These are phyloP conservation scores for Ptychoptera albimana DNA, from an alignment of 2,888 invertebrate genomes.

Conservation along the genomic window DNA sequence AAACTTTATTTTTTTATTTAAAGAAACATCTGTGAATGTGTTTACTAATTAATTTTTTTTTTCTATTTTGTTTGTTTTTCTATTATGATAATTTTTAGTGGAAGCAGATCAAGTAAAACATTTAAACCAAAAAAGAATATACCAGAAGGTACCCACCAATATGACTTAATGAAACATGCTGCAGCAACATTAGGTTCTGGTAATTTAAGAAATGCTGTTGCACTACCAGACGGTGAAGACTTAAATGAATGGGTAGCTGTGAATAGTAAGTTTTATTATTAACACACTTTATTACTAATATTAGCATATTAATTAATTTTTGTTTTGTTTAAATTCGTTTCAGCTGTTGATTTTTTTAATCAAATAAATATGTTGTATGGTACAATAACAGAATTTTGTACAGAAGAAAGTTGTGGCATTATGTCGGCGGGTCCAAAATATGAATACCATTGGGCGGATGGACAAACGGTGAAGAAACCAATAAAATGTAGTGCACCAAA, in stretches of 20 bases:
- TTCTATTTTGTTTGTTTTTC: slow-evolving; percentile 12
- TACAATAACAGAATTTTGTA: slow-evolving; percentile 98
- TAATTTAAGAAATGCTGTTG: slow-evolving; percentile 87
- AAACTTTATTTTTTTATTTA: too few species aligned
- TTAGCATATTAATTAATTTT: background rate
- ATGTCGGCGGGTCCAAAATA: slow-evolving; percentile 99
- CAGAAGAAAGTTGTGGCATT: slow-evolving; percentile 90
- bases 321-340: slow-evolving; percentile 18
- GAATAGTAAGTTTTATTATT: slow-evolving; percentile 64
- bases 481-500: slow-evolving; percentile 98
- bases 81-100: slow-evolving; percentile 14
- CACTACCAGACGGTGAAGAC: slow-evolving; percentile 97
- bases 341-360: slow-evolving; percentile 99
- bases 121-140: slow-evolving; percentile 99
- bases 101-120: slow-evolving; percentile 77
- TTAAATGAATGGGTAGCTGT: slow-evolving; percentile 99
- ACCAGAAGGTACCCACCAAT: slow-evolving; percentile 95
- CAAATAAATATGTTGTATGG: slow-evolving; percentile 99
- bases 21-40: too few species aligned
- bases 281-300: background rate
- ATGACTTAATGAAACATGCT: slow-evolving; percentile 98
- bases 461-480: slow-evolving; percentile 93
- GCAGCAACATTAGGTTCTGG: slow-evolving; percentile 96
- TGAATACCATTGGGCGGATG: slow-evolving; percentile 99
- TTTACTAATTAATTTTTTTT: slow-evolving; percentile 28